These are phyloP conservation scores for Nephrotoma guestfalica DNA, from an alignment of 2,888 invertebrate genomes.

Conservation along the genomic window DNA sequence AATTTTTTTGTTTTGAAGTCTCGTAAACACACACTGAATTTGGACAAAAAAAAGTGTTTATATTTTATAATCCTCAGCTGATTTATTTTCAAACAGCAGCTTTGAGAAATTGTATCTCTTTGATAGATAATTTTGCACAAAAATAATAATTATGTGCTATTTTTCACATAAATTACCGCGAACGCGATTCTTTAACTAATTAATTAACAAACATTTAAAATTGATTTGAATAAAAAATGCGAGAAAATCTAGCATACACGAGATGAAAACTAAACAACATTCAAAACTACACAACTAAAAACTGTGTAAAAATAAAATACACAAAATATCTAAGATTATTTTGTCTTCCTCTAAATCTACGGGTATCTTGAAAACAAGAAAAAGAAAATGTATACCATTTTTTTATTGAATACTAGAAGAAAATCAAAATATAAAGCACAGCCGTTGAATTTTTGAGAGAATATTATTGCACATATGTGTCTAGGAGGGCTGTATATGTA, in stretches of 20 bases:
- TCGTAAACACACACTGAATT: not conserved
- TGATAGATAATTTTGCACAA: no score
- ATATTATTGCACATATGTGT: not conserved
- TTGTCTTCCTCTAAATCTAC: not conserved
- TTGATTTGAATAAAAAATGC: not conserved
- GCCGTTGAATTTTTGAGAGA: not conserved
- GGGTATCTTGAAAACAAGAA: not conserved
- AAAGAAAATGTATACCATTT: not conserved
- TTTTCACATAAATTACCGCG: not conserved
- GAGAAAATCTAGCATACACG: not conserved
- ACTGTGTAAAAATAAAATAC: not conserved
- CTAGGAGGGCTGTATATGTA: not conserved
- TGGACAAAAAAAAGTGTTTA: not conserved
- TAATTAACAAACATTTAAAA: not conserved
- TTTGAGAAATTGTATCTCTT: not conserved
- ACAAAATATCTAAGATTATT: not conserved
- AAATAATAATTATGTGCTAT: no score
- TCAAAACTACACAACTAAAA: not conserved
- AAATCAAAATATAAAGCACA: not conserved
- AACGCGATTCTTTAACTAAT: not conserved
- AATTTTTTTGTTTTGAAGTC: not conserved
- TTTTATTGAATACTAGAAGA: not conserved
- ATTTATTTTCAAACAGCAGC: not conserved
- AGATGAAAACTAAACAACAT: not conserved
- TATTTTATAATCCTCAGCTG: not conserved